Base-by-base conservation (phyloP, 1,140 invertebrate species). In the Zaprionus africanus region DNA sequence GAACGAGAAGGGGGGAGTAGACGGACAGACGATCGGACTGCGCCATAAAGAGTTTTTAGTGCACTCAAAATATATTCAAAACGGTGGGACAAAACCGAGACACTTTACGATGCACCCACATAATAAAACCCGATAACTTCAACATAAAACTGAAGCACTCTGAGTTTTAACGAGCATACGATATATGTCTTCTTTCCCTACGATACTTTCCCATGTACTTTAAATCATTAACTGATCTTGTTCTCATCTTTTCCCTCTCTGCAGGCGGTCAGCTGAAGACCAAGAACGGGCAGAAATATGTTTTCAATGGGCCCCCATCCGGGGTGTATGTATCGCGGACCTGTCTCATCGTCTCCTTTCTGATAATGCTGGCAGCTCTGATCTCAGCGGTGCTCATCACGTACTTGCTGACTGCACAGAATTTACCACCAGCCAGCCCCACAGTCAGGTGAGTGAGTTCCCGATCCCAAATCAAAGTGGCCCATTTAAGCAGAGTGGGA, bases 251-350 rank as follows among this genome's bases (percentile, higher is more conserved):
- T 75, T 51, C 4, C 71, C 74, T 28, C 28, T 57, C 38, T 64
- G 0, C 77, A 93, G 92, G 92, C 46, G 92, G 92, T 28, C 92
- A 93, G 54, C 75, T 93, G 2, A 93, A 93, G 79, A 92, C 92
- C 19, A 93, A 93, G 54, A 93, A 93, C 70, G 92, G 92, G 17
- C 92, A 93, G 67, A 93, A 93, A 76, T 93, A 93, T 69, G 82
- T 93, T 12, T 91, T 93, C 64, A 92, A 92, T 68, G 90, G 92
- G 3, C 78, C 71, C 46, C 91, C 91, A 9, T 88, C 91, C 43
- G 92, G 92, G 19, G 81, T 92, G 3, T 92, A 87, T 76, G 90
- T 92, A 11, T 84, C 92, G 11, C 91, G 71, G 62, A 59, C 78
- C 11, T 93, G 92, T 31, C 74, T 82, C 49, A 43, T 87, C 58